A percentile compares a stretch with the other conserved stretches of the same genome.
Conservation (phyloP, 2,797 vertebrate species). For the Phalanger gymnotis region DNA sequence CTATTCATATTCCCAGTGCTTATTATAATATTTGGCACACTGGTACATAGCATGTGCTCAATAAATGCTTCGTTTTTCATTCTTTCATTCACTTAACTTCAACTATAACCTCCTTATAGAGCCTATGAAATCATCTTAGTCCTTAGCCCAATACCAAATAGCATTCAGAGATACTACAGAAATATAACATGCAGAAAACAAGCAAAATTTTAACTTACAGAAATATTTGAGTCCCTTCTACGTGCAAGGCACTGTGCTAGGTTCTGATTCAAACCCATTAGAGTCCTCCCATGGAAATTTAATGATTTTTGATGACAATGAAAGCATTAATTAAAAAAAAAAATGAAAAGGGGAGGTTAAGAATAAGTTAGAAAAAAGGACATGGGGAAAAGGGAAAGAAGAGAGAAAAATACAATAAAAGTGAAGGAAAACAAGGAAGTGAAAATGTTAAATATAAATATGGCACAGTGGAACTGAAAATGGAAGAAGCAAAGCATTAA, state of each 20-base stretch:
- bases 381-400: background rate
- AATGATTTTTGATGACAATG: background rate
- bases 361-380: background rate
- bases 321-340: background rate
- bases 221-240: background rate
- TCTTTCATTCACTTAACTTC: background rate
- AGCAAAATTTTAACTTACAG: background rate
- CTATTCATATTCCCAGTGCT: background rate
- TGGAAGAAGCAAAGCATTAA: background rate
- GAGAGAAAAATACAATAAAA: conserved; percentile 20
- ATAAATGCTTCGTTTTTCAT: background rate
- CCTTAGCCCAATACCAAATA: background rate
- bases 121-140: background rate
- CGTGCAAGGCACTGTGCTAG: background rate
- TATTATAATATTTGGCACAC: background rate
- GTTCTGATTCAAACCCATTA: conserved; percentile 7
- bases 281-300: background rate
- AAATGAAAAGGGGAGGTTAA: background rate
- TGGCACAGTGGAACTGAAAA: background rate
- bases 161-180: background rate
- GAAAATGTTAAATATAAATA: background rate
- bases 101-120: background rate
- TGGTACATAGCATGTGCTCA: background rate
- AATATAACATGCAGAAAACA: background rate
- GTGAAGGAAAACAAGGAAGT: conserved; percentile 32